phyloP scores from a whole-genome alignment of 2,888 invertebrate genomes.

The Amiota minor region DNA sequence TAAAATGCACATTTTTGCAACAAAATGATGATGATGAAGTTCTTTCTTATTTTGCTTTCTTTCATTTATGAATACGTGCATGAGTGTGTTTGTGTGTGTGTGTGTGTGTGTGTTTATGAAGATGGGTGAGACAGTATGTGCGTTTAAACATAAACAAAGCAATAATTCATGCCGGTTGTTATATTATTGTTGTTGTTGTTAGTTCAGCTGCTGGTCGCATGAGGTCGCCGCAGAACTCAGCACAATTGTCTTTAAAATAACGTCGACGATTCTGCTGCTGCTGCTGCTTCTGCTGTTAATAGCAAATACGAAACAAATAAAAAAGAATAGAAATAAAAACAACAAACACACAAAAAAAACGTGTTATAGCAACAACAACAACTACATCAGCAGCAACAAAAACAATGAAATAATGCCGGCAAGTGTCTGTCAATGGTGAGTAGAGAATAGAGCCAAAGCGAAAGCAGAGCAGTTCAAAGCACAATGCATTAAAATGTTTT shows the following conservation, averaged over 20 bases:
- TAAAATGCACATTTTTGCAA: too few species aligned
- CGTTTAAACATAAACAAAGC: constrained; percentile 20
- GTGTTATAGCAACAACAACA: constrained; percentile 27
- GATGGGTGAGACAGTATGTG: too few species aligned
- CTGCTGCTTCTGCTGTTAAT: constrained; percentile 9
- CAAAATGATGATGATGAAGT: too few species aligned
- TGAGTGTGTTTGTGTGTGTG: not conserved
- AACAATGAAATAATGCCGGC: constrained; percentile 19
- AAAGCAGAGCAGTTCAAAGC: constrained; percentile 13
- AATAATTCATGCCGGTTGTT: constrained; percentile 24
- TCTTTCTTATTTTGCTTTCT: too few species aligned
- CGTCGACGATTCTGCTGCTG: constrained; percentile 25
- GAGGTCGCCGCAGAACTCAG: constrained; percentile 34
- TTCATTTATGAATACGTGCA: not conserved
- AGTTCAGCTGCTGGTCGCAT: constrained; percentile 34
- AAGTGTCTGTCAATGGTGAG: constrained; percentile 53
- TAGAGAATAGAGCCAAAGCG: constrained; percentile 28
- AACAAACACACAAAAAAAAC: constrained; percentile 27
- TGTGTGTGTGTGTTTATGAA: constrained; percentile 2
- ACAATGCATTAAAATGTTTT: too few species aligned
- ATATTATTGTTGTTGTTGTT: constrained; percentile 24
- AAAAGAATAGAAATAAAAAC: constrained; percentile 15
- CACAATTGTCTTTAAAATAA: too few species aligned
- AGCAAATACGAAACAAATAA: constrained; percentile 15
- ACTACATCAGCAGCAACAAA: not conserved